Base-by-base conservation (phyloP, 2,113 vertebrate genomes). In the Nematolebias whitei region DNA sequence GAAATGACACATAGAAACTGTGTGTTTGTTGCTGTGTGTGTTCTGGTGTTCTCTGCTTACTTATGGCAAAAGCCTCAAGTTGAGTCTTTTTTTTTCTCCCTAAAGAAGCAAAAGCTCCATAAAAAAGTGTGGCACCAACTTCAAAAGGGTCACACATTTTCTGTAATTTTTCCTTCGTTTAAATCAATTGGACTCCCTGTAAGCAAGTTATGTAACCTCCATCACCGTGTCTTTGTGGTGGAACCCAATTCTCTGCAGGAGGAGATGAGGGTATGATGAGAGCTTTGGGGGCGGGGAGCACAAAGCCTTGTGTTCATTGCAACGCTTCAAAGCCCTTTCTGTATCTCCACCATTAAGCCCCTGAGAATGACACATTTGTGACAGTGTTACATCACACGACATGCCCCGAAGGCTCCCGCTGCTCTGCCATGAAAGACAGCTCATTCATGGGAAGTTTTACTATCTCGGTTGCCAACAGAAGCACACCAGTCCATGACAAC, bases 261-360 rank as follows among this genome's bases (percentile, higher is more conserved):
- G 71, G 74, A 32, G 13, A 5, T 22, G 24, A 55, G 64, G 51
- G 35, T 26, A n/a, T 12, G 45, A 2, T 63, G 61, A 16, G 44
- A 48, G 61, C 68, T 85, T 81, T 69, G 65, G 32, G 61, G 39
- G 68, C n/a, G 69, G 68, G 79, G 20, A 73, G 70, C 73, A 86
- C 85, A 89, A 86, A 85, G 72, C 71, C 77, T 74, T 84, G 78
- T 86, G 85, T 91, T 89, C 87, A 89, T 86, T 86, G 82, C 83
- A 73, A 71, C 77, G 84, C 82, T 82, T 88, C 90, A 91, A 91
- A 89, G 85, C 58, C 66, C 75, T 64, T 70, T 83, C 78, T 86
- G 84, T 85, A 82, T 82, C 75, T 14, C 76, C 70, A 56, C 62
- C 58, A 72, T 87, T 71, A 67, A 87, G 80, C 78, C 74, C 69